A percentile compares a stretch with the other conserved stretches of the same genome.
Conservation (phyloP, 2,888 invertebrate species). For the Perdita meconis region DNA sequence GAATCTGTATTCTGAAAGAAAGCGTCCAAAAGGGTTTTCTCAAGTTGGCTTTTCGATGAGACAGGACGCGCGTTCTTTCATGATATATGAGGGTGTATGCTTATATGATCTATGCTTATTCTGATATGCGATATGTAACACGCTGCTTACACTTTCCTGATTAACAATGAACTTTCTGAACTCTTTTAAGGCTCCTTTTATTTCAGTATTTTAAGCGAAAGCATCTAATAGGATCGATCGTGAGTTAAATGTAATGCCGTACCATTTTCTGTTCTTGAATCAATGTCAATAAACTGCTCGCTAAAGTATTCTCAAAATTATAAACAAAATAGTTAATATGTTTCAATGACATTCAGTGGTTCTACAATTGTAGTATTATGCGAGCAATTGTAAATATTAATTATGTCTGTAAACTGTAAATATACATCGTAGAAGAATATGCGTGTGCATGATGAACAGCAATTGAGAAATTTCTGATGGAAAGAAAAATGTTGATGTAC, state of each 20-base stretch:
- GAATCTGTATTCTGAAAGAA: not conserved
- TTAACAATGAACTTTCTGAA: constrained; percentile 32
- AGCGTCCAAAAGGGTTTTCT: constrained; percentile 5
- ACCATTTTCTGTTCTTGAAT: not conserved
- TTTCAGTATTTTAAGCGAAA: constrained; percentile 43
- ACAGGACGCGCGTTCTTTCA: constrained; percentile 5
- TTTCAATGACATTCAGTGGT: not conserved
- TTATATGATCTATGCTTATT: constrained; percentile 60
- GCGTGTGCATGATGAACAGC: not conserved
- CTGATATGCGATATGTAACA: constrained; percentile 68
- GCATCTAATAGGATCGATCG: constrained; percentile 4
- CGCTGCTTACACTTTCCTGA: constrained; percentile 25
- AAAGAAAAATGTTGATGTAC: not conserved
- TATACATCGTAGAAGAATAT: not conserved
- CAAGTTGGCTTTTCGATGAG: not conserved
- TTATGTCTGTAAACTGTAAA: not conserved
- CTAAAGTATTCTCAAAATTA: not conserved
- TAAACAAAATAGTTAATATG: not conserved
- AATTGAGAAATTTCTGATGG: not conserved
- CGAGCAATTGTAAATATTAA: constrained; percentile 7
- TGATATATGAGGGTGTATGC: constrained; percentile 31
- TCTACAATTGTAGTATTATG: constrained; percentile 1
- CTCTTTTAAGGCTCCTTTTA: constrained; percentile 33
- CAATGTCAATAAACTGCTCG: not conserved
- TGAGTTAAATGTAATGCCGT: constrained; percentile 7